phyloP scores from a whole-genome alignment of 2,113 vertebrate species.

The Phyllostomus hastatus region DNA sequence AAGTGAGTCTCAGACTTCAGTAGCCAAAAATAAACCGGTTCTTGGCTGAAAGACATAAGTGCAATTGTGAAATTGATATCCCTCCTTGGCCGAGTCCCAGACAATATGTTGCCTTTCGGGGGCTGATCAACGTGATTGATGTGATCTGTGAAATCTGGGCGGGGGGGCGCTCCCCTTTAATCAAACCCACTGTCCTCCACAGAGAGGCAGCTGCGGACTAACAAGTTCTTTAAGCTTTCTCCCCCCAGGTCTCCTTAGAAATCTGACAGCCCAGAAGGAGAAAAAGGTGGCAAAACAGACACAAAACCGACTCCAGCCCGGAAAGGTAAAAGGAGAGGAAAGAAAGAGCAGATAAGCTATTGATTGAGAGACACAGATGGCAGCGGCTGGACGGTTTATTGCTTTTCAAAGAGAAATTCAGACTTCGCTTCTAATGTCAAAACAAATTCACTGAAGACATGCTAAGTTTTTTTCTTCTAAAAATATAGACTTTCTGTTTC shows the following conservation, averaged over 20 bases:
- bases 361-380: slow-evolving; percentile 78
- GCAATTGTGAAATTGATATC: slow-evolving; percentile 92
- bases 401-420: slow-evolving; percentile 5
- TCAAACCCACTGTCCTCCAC: slow-evolving; percentile 86
- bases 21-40: slow-evolving; percentile 82
- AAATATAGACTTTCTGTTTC: neutral
- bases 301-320: neutral
- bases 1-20: slow-evolving; percentile 74
- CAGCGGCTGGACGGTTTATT: slow-evolving; percentile 75
- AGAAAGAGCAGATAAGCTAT: slow-evolving; percentile 38
- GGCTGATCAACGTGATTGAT: slow-evolving; percentile 96
- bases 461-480: neutral
- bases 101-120: slow-evolving; percentile 95
- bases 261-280: slow-evolving; percentile 48
- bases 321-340: neutral
- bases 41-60: slow-evolving; percentile 86
- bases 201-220: slow-evolving; percentile 86
- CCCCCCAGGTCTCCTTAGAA: slow-evolving; percentile 65
- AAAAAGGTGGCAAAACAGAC: neutral
- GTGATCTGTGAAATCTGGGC: slow-evolving; percentile 85
- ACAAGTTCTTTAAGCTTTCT: slow-evolving; percentile 77
- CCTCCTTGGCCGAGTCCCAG: slow-evolving; percentile 88
- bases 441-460: neutral
- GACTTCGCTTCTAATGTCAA: neutral
- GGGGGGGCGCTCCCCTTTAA: slow-evolving; percentile 87